These are phyloP conservation scores for Pristionchus fissidentatus DNA, from an alignment of 2,888 invertebrate genomes.

Conservation along the genomic window DNA sequence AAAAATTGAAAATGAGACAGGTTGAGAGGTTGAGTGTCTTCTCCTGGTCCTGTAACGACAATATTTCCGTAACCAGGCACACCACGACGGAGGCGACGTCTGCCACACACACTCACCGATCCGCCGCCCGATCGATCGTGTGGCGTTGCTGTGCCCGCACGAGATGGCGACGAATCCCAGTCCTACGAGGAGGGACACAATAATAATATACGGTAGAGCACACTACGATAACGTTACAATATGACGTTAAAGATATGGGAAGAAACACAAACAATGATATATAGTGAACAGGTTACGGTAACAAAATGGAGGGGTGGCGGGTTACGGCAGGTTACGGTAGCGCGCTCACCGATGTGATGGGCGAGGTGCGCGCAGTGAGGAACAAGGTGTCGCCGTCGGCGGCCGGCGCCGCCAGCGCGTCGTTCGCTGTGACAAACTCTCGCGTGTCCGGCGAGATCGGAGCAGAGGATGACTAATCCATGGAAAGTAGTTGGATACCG, in stretches of 20 bases:
- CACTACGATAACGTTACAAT: no score
- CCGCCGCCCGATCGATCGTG: neutral
- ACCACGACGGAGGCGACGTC: neutral
- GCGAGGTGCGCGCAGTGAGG: neutral
- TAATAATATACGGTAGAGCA: neutral
- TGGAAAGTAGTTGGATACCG: neutral
- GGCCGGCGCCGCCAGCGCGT: neutral
- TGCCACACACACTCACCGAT: neutral
- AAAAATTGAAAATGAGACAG: no score
- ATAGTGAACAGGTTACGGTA: neutral
- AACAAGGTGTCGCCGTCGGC: neutral
- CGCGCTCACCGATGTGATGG: slow-evolving; percentile 22
- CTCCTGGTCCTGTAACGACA: slow-evolving; percentile 5
- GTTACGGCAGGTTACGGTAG: neutral
- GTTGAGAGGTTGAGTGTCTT: neutral
- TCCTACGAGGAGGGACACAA: neutral
- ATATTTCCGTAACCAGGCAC: neutral
- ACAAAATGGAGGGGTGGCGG: neutral
- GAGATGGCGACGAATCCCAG: slow-evolving; percentile 18
- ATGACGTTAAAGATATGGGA: no score
- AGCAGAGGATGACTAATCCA: neutral
- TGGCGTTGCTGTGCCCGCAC: slow-evolving; percentile 6
- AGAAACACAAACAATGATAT: neutral
- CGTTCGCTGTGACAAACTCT: neutral
- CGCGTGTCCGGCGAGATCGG: neutral